Conservation (phyloP, 2,888 invertebrate species). For the Caenorhabditis panamensis region DNA sequence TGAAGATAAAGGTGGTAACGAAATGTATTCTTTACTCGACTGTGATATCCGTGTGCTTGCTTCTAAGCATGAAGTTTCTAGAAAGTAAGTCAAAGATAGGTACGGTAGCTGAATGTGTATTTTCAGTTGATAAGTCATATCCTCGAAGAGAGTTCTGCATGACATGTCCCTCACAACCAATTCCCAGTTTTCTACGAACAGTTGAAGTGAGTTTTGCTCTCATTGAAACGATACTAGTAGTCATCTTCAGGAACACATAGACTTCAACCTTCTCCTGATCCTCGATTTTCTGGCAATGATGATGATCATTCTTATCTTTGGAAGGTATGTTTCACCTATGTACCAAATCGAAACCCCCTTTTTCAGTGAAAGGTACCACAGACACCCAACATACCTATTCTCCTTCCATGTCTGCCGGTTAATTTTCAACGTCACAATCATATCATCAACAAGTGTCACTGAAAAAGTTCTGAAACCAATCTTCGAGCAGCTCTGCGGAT, state of each 20-base stretch:
- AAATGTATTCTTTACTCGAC: conserved; percentile 12
- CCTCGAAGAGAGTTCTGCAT: conserved; percentile 31
- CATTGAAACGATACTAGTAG: background rate
- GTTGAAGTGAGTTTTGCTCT: conserved; percentile 14
- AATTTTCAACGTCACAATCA: conserved; percentile 10
- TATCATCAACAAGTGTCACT: background rate
- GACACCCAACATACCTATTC: conserved; percentile 6
- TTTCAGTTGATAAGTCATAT: conserved; percentile 24
- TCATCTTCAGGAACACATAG: conserved; percentile 15
- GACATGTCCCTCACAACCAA: conserved; percentile 19
- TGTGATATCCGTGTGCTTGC: conserved; percentile 5
- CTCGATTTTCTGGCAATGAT: conserved; percentile 23
- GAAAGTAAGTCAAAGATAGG: conserved; percentile 28
- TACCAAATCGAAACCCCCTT: background rate
- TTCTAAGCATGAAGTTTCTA: conserved; percentile 19
- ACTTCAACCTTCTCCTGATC: conserved; percentile 31
- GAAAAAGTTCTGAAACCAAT: conserved; percentile 16
- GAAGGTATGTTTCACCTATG: background rate
- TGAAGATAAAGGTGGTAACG: background rate
- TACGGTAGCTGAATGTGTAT: background rate
- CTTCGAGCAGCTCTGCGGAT: conserved; percentile 9
- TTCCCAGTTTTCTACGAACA: background rate
- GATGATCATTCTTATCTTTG: conserved; percentile 13
- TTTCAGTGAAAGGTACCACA: conserved; percentile 26
- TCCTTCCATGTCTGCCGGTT: conserved; percentile 20